A percentile compares a stretch with the other conserved stretches of the same genome.
These are phyloP conservation scores for Cherax quadricarinatus DNA, from an alignment of 1,140 invertebrate genomes.

Conservation along the genomic window DNA sequence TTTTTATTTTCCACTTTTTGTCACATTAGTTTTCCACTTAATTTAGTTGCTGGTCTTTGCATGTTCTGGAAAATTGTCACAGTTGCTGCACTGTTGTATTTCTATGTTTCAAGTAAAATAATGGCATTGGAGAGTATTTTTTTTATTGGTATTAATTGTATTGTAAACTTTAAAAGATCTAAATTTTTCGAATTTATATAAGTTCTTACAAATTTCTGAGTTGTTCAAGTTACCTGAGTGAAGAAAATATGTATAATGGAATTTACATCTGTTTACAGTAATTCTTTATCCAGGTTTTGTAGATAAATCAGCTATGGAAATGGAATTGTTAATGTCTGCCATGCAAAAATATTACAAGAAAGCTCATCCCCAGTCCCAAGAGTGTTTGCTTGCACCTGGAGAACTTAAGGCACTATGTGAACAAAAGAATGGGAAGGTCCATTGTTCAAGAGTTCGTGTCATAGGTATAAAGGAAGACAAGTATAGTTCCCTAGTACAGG, in stretches of 20 bases:
- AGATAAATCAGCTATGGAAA: background rate
- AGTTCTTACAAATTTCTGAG: background rate
- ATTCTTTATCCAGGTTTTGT: too few relatives aligned
- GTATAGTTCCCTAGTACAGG: background rate
- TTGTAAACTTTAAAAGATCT: too few relatives aligned
- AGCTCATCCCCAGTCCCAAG: background rate
- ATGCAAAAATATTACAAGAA: slow-evolving; percentile 16
- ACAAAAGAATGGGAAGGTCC: background rate
- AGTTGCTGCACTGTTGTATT: too few relatives aligned
- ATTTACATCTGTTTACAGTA: background rate
- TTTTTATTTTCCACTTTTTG: too few relatives aligned
- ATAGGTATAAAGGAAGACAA: slow-evolving; percentile 1
- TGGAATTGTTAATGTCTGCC: background rate
- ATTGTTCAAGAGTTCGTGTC: slow-evolving; percentile 23
- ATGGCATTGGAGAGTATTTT: too few relatives aligned
- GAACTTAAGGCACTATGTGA: slow-evolving; percentile 9
- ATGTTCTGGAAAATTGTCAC: too few relatives aligned
- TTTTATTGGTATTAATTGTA: too few relatives aligned
- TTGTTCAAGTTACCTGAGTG: background rate
- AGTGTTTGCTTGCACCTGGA: slow-evolving; percentile 8
- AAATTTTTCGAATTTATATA: too few relatives aligned
- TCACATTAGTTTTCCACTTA: too few relatives aligned
- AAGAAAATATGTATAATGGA: background rate
- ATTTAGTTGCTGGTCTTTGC: too few relatives aligned
- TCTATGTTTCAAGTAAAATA: too few relatives aligned